Base-by-base conservation (phyloP, 2,113 vertebrate genomes). In the Callorhinus ursinus region DNA sequence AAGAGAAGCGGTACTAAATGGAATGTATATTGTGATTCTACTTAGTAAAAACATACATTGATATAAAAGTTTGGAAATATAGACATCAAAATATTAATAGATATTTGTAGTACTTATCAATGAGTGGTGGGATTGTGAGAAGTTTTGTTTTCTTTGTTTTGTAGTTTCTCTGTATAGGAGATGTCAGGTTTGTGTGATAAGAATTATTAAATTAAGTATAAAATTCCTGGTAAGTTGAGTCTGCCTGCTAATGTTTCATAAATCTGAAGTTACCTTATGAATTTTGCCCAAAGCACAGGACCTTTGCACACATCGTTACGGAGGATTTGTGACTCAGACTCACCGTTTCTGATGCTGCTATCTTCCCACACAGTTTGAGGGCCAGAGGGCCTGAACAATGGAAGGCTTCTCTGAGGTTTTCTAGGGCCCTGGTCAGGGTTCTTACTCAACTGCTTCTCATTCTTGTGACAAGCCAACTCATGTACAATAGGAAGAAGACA, bases 191-290 rank as follows among this genome's bases (percentile, higher is more conserved):
- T 92, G 9, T 39, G 22, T 71, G 65, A 28, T 81, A 96, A 90
- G 67, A 80, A 95, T 51, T 59, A 55, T 92, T 59, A 93, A 90
- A 36, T 84, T 88, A 84, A 90, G 67, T 90, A 42, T 57, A 94
- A 89, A 86, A 93, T 59, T 88, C 42, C 53, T 51, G 16, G 84
- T 88, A 63, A 39, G 22, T 88, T 49, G 55, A 63, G 26, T 69
- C 36, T 57, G 14, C n/a, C 18, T 63, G 9, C 21, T 81, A 76
- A 39, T n/a, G 24, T 87, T 90, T 88, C 13, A 57, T 28, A 67
- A 79, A 49, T 71, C 39, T 49, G 9, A 90, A 11, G 9, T 90
- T 84, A 49, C 18, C 83, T 93, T 33, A 22, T 67, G 57, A 94
- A 15, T 91, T 65, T 15, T 22, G 2, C 2, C 21, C 11, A 22